Evolutionary conservation across 2,113 vertebrate species (phyloP).

Genomic region (Salvelinus alpinus): DNA sequence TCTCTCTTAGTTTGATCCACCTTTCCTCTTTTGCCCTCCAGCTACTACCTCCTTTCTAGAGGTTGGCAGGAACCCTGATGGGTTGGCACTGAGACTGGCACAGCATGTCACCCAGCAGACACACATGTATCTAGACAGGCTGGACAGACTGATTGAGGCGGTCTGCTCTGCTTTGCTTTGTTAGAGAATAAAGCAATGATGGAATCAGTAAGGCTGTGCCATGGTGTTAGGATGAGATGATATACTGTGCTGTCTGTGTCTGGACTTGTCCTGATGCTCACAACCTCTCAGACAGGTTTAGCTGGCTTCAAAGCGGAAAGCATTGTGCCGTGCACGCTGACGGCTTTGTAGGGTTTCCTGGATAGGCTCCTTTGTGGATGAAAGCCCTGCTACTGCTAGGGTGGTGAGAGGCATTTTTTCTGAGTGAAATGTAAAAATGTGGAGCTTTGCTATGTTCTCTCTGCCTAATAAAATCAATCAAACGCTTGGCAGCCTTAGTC

Average conservation of each 20-base stretch:
- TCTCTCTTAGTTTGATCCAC: background rate
- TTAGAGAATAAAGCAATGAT: background rate
- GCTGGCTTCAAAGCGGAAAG: slow-evolving; percentile 2
- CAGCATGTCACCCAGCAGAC: no score
- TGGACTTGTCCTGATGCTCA: slow-evolving; percentile 11
- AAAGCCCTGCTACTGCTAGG: background rate
- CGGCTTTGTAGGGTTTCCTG: background rate
- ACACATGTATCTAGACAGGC: background rate
- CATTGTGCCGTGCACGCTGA: background rate
- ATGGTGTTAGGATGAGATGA: slow-evolving; percentile 13
- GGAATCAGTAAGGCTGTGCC: slow-evolving; percentile 10
- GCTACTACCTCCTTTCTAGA: background rate
- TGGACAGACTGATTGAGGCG: background rate
- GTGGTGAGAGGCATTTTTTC: background rate
- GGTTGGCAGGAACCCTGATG: background rate
- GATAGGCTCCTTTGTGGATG: background rate
- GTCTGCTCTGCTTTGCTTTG: background rate
- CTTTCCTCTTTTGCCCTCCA: slow-evolving; percentile 12
- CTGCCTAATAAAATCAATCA: no score
- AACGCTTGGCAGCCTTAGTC: no score
- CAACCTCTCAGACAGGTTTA: slow-evolving; percentile 19
- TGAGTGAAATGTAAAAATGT: no score
- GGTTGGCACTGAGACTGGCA: no score
- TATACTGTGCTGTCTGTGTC: background rate
- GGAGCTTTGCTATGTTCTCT: no score